Evolutionary conservation across 2,113 vertebrate species (phyloP).

Genomic region (Brienomyrus longianalis): DNA sequence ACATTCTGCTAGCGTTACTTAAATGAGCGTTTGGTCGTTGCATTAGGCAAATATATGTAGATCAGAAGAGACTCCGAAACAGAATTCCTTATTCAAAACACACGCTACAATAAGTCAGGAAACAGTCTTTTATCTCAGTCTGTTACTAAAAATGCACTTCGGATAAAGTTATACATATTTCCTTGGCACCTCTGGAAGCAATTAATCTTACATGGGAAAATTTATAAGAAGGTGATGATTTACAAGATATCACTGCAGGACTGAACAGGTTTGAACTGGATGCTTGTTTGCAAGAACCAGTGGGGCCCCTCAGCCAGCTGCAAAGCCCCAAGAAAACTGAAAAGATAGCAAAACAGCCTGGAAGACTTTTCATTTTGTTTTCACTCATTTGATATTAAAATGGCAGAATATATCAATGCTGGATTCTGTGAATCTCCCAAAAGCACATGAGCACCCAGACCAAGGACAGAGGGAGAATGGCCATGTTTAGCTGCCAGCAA

Average conservation of each 20-base stretch:
- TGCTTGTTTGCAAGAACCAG: neutral
- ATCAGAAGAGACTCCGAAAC: neutral
- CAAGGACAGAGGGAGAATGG: neutral
- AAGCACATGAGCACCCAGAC: neutral
- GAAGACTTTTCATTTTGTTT: neutral
- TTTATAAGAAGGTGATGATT: neutral
- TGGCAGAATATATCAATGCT: neutral
- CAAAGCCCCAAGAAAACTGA: neutral
- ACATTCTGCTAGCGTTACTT: neutral
- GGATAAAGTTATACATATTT: neutral
- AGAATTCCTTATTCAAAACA: neutral
- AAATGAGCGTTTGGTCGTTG: neutral
- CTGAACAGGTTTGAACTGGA: neutral
- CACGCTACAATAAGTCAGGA: neutral
- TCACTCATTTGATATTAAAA: neutral
- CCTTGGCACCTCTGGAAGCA: neutral
- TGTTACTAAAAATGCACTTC: neutral
- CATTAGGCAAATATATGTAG: neutral
- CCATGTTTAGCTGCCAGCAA: neutral
- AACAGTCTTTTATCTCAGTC: neutral
- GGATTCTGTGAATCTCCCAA: neutral
- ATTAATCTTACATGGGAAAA: neutral
- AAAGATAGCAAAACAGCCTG: neutral
- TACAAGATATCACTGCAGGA: neutral
- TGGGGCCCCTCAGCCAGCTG: neutral